Conservation (phyloP, 2,113 vertebrate genomes). For the Sterna hirundo region DNA sequence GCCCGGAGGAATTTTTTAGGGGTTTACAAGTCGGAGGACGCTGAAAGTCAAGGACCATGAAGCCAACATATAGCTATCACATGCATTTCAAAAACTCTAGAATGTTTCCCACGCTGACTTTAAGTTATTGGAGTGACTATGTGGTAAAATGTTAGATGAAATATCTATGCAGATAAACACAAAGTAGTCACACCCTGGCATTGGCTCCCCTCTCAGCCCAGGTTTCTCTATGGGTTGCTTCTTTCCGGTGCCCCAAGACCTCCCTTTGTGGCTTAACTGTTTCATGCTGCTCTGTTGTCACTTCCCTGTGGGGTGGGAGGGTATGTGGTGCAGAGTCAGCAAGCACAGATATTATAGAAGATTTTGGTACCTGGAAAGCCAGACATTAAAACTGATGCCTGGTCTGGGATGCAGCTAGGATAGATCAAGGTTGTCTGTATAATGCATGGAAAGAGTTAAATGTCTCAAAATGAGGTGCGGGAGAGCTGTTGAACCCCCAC, state of each 20-base stretch:
- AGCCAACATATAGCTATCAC: neutral
- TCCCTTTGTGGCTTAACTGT: neutral
- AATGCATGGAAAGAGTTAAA: neutral
- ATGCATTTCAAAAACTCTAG: neutral
- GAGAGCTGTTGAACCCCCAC: neutral
- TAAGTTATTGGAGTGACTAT: neutral
- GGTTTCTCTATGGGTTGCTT: neutral
- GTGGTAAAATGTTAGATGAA: neutral
- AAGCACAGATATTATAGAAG: neutral
- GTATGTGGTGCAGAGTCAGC: accelerated
- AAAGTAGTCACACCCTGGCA: neutral
- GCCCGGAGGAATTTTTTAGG: neutral
- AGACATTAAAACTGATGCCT: neutral
- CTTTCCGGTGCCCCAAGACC: neutral
- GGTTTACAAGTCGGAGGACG: neutral
- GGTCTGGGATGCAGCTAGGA: neutral
- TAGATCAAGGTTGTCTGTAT: neutral
- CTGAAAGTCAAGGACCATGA: neutral
- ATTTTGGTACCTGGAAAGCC: neutral
- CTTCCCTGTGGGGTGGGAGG: neutral
- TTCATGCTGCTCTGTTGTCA: neutral
- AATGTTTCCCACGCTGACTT: neutral
- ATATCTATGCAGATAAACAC: neutral
- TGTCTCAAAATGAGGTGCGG: neutral
- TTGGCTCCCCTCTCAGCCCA: neutral